Evolutionary conservation across 2,888 invertebrate species (phyloP), one percentile per base, ranked within the genome.

Genomic region (Diaphora mendica): DNA sequence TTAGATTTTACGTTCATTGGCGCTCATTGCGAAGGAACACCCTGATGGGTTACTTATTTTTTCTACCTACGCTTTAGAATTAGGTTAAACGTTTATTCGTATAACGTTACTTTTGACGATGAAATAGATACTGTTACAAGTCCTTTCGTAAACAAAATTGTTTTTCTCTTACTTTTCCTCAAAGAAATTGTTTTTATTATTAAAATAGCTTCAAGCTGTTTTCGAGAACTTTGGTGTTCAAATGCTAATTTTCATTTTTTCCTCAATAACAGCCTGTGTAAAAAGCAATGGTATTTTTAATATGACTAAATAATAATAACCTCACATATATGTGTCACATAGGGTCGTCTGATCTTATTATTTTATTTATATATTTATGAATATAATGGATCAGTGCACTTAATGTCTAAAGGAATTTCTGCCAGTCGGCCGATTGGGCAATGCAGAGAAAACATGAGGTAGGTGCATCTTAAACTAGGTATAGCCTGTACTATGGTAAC

Each of bases 1-100:
- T 66, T 72, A 71, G 44, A 70, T 72, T 74, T 74, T 67, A 67
- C 76, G 66, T 77, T 85, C 82, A 85, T 85, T 85, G 84, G 78
- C 33, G 59, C 48, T 74, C 72, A 79, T 68, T 75, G 77, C 74
- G 78, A 85, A 82, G 74, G 68, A 64, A 75, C 64, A 33, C 76
- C n/a, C 71, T 75, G 76, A 84, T 85, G 81, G 77, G 77, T 74
- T 30, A 70, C 39, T 72, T 78, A 64, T 67, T 48, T 72, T 78
- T 80, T 74, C 15, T 66, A 69, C 70, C 33, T 33, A 39, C 72
- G 59, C 77, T 81, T 77, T 76, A 72, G 65, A 77, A 74, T 72
- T 48, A 72, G 75, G 78, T 82, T 74, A 69, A 80, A 76, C 79
- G 73, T 72, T 71, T 33, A 68, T 74, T 68, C 44, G 67, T 65